Base-by-base conservation (phyloP, 2,797 vertebrate species). In the Carapus acus region DNA sequence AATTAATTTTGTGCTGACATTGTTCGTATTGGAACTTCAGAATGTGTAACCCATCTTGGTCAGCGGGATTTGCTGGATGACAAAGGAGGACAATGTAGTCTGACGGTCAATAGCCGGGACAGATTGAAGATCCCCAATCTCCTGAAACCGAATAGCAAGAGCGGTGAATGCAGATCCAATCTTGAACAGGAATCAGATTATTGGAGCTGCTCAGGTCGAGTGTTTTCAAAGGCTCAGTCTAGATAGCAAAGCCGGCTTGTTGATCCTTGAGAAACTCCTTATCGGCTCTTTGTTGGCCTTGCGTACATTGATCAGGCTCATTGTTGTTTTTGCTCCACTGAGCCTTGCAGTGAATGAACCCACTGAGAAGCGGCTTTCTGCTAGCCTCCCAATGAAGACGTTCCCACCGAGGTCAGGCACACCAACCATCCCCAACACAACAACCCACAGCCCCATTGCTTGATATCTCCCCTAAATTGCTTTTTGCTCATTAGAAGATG, bases 321-420 rank as follows among this genome's bases (percentile, higher is more conserved):
- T 83, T 84, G 84, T 85, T 78, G 73, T 41, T 55, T 54, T 54
- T n/a, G 57, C 67, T 67, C 74, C 63, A 76, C 77, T 75, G 77
- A 85, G 65, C 43, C 38, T 2, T 2, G 20, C 20, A 42, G 48
- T 78, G 78, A 82, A 85, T 65, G 68, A 71, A 67, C 69, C 73
- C 62, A 77, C 75, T 79, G 79, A 27, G 24, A 27, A 62, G 20
- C 57, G 65, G 75, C 77, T 74, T 69, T 76, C 63, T 53, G 47
- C 54, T 38, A 44, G 60, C 60, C 65, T 61, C 49, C 1, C 34
- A 67, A 81, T 83, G 79, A 85, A 83, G 83, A 85, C 61, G 71
- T 82, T 83, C 78, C 79, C 79, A 81, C 58, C 56, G 18, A 52
- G 50, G 49, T 11, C 65, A 31, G 62, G 62, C 56, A 64, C 59